Conservation (phyloP, 2,888 invertebrate species). For the Corbicula japonica region DNA sequence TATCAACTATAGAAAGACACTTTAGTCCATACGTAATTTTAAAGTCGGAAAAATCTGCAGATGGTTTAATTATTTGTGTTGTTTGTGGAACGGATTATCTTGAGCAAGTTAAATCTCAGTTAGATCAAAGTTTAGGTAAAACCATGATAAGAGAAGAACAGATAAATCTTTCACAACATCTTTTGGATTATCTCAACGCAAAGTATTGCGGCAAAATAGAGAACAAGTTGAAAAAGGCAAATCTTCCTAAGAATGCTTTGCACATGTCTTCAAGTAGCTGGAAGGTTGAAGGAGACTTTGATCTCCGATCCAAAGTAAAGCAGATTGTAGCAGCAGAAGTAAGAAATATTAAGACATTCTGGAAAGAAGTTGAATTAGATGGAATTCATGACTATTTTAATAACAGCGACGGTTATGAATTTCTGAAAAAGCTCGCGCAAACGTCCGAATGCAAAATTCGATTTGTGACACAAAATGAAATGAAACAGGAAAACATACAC, state of each 20-base stretch:
- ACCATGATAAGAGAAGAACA: slow-evolving; percentile 22
- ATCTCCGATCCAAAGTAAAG: too few species aligned
- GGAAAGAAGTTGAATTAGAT: slow-evolving; percentile 34
- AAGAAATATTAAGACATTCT: slow-evolving; percentile 15
- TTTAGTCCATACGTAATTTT: slow-evolving; percentile 23
- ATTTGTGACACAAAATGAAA: slow-evolving; percentile 44
- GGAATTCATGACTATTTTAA: slow-evolving; percentile 44
- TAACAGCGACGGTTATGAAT: not conserved
- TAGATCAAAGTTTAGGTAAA: slow-evolving; percentile 10
- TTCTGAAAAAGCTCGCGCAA: slow-evolving; percentile 5
- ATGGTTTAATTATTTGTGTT: slow-evolving; percentile 12
- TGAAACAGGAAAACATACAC: slow-evolving; percentile 40
- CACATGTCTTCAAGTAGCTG: too few species aligned
- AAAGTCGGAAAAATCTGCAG: not conserved
- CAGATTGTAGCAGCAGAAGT: slow-evolving; percentile 7
- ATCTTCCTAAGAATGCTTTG: too few species aligned
- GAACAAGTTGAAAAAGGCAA: too few species aligned
- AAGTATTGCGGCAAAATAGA: not conserved
- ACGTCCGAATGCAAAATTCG: slow-evolving; percentile 31
- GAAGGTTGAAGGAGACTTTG: slow-evolving; percentile 15
- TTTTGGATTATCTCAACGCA: slow-evolving; percentile 26
- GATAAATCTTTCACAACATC: slow-evolving; percentile 17
- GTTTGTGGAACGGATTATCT: slow-evolving; percentile 18
- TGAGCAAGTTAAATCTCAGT: slow-evolving; percentile 3
- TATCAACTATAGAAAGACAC: slow-evolving; percentile 20